Evolutionary conservation across 2,113 vertebrate species (phyloP).

Genomic region (Daboia siamensis): DNA sequence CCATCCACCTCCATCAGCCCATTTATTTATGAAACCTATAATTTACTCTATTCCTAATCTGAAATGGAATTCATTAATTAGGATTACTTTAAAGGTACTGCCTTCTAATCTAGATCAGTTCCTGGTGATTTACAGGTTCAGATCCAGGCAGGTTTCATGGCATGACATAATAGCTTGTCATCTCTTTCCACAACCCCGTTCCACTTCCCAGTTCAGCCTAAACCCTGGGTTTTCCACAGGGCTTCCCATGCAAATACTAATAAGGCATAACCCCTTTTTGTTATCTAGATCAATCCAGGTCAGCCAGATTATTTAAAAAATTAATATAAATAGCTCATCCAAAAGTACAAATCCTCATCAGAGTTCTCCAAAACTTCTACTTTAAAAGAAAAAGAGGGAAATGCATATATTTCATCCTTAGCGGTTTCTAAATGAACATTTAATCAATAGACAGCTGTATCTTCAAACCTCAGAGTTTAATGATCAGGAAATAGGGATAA

Average conservation of each 20-base stretch:
- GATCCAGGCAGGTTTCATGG: background rate
- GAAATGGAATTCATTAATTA: background rate
- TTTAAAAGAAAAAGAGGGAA: background rate
- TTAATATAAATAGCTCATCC: background rate
- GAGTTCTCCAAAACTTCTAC: too few species aligned
- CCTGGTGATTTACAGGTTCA: background rate
- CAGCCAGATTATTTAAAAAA: background rate
- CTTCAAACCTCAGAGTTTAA: background rate
- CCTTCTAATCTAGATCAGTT: background rate
- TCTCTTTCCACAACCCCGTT: background rate
- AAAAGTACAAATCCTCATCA: background rate
- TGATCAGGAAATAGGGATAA: background rate
- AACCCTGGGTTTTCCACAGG: background rate
- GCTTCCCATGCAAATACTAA: background rate
- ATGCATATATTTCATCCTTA: background rate
- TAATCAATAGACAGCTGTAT: background rate
- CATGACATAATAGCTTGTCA: background rate
- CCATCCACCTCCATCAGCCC: background rate
- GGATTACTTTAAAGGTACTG: background rate
- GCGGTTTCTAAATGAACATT: background rate
- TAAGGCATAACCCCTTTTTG: background rate
- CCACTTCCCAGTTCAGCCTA: background rate
- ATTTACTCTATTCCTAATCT: background rate
- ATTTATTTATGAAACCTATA: background rate
- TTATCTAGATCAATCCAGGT: background rate